A percentile compares a stretch with the other conserved stretches of the same genome.
These are phyloP conservation scores for Podocnemis expansa DNA, from an alignment of 2,113 vertebrate species.

Conservation along the genomic window DNA sequence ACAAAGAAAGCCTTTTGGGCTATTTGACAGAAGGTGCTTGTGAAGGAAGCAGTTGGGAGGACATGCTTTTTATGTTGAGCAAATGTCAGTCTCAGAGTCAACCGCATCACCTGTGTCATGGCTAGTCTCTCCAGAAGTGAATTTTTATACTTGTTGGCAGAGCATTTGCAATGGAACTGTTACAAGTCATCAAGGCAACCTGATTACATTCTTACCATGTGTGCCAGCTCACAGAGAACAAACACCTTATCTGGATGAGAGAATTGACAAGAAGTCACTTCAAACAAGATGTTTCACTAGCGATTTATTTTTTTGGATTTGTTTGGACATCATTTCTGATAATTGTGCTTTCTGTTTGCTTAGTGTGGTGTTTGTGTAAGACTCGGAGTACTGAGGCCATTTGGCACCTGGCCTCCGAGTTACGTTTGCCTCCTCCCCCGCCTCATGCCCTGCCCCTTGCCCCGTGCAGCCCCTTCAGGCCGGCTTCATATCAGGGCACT, in stretches of 20 bases:
- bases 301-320: no score
- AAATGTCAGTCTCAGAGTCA: constrained; percentile 12
- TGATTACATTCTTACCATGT: background rate
- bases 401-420: no score
- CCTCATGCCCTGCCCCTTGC: no score
- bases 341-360: background rate
- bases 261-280: background rate
- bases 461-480: no score
- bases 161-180: background rate
- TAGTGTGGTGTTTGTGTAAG: background rate
- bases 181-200: constrained; percentile 4
- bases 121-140: constrained; percentile 7
- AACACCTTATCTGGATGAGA: background rate
- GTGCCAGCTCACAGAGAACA: background rate
- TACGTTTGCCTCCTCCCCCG: no score
- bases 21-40: background rate
- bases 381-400: no score
- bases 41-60: background rate
- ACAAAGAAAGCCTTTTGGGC: background rate
- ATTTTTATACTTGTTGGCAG: constrained; percentile 26
- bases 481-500: no score
- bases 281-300: no score
- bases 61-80: background rate
- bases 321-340: background rate
- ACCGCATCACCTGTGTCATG: constrained; percentile 32